Percentiles rank a stretch among this genome's conserved stretches.
Evolutionary conservation across 2,113 vertebrate species (phyloP).

Genomic region (Uria lomvia): DNA sequence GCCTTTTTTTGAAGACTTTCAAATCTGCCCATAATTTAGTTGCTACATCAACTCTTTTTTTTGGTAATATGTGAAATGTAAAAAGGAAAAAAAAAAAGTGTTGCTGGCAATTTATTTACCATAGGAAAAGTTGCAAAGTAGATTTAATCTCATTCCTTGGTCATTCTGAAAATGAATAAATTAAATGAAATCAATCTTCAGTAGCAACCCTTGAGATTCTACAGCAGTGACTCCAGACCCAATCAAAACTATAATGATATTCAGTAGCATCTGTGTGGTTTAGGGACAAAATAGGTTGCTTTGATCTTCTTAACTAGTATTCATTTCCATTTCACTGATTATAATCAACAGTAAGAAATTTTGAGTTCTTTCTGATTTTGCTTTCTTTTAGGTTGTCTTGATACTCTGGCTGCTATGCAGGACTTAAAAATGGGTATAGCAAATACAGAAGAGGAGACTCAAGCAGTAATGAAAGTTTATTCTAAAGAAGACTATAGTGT

Average conservation of each 20-base stretch:
- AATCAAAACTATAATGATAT: neutral
- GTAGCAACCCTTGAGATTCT: neutral
- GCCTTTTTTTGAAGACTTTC: neutral
- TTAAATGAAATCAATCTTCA: neutral
- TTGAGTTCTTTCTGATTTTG: neutral
- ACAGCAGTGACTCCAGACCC: neutral
- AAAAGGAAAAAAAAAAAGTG: neutral
- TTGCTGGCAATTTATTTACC: neutral
- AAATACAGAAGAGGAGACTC: slow-evolving; percentile 94
- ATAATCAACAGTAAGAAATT: neutral
- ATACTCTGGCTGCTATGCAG: slow-evolving; percentile 96
- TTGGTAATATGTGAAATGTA: neutral
- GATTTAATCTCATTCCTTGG: neutral
- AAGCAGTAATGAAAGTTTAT: slow-evolving; percentile 98
- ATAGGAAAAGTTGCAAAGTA: neutral
- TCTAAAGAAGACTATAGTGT: slow-evolving; percentile 98
- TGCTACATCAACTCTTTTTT: neutral
- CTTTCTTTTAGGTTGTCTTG: slow-evolving; percentile 86
- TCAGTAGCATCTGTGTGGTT: fast-evolving
- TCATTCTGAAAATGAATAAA: neutral
- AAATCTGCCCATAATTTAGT: neutral
- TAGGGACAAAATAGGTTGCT: neutral
- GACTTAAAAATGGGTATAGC: slow-evolving; percentile 97
- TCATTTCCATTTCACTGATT: neutral
- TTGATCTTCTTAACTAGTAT: neutral